These are phyloP conservation scores for Hystrix brachyura DNA, from an alignment of 2,113 vertebrate species.

Conservation along the genomic window DNA sequence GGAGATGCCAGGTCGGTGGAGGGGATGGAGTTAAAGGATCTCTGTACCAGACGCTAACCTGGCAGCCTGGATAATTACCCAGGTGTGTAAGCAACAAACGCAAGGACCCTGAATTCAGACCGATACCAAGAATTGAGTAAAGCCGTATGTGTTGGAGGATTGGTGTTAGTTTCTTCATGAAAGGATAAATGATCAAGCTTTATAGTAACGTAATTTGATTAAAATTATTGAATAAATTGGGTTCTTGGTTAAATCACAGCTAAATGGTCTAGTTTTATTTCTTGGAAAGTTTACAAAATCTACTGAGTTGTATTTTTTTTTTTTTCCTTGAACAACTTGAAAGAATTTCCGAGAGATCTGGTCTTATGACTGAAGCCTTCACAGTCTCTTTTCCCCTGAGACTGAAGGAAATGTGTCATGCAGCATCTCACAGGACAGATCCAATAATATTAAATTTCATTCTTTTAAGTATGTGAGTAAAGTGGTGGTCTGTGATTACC, in stretches of 20 bases:
- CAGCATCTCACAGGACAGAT: background rate
- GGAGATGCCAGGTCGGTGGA: background rate
- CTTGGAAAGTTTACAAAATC: conserved; percentile 38
- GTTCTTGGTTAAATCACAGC: background rate
- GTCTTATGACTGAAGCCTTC: background rate
- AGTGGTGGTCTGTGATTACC: background rate
- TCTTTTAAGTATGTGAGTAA: background rate
- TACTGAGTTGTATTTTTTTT: background rate
- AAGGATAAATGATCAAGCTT: background rate
- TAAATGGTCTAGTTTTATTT: background rate
- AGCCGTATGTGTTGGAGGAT: background rate
- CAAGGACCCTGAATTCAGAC: background rate
- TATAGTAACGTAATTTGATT: background rate
- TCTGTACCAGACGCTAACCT: background rate
- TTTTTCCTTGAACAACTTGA: background rate
- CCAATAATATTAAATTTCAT: background rate
- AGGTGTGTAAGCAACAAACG: background rate
- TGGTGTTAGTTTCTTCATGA: background rate
- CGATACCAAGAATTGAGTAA: background rate
- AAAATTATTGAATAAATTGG: background rate
- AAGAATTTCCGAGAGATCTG: conserved; percentile 44
- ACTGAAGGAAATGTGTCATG: background rate
- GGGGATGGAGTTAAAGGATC: background rate
- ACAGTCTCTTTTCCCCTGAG: background rate
- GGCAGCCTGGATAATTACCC: background rate